Conservation (phyloP, 2,797 vertebrate species). For the Naso thynnoides region DNA sequence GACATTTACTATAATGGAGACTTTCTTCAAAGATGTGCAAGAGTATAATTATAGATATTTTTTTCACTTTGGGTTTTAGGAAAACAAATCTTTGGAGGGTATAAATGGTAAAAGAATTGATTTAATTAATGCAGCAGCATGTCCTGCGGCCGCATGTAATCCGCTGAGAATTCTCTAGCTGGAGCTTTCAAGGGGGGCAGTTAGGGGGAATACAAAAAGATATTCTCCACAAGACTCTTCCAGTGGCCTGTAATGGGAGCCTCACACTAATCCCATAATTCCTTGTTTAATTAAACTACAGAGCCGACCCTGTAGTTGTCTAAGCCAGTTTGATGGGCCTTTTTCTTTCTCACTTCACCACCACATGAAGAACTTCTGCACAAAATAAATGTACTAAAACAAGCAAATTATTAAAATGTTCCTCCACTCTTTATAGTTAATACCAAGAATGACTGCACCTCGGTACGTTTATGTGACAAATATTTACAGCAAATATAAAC, state of each 20-base stretch:
- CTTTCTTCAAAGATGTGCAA: constrained; percentile 27
- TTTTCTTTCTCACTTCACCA: constrained; percentile 61
- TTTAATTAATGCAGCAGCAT: constrained; percentile 87
- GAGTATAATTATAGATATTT: constrained; percentile 25
- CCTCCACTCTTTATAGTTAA: neutral
- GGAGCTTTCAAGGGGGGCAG: constrained; percentile 68
- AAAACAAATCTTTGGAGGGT: constrained; percentile 74
- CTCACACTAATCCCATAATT: constrained; percentile 89
- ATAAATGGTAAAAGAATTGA: constrained; percentile 76
- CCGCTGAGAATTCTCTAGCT: constrained; percentile 80
- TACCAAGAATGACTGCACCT: neutral
- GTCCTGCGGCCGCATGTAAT: constrained; percentile 86
- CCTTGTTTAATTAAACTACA: constrained; percentile 90
- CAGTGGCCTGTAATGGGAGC: constrained; percentile 84
- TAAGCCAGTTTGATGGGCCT: constrained; percentile 74
- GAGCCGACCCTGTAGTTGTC: constrained; percentile 76
- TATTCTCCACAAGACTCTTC: constrained; percentile 81
- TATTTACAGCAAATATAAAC: too few relatives aligned
- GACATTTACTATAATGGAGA: constrained; percentile 6
- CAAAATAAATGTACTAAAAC: constrained; percentile 28
- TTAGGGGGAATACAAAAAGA: constrained; percentile 76
- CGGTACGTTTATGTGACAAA: neutral
- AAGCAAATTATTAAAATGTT: constrained; percentile 29
- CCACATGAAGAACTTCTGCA: constrained; percentile 33
- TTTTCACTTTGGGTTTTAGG: constrained; percentile 54